Base-by-base conservation (phyloP, 2,888 invertebrate genomes). In the Halictus quadricinctus region DNA sequence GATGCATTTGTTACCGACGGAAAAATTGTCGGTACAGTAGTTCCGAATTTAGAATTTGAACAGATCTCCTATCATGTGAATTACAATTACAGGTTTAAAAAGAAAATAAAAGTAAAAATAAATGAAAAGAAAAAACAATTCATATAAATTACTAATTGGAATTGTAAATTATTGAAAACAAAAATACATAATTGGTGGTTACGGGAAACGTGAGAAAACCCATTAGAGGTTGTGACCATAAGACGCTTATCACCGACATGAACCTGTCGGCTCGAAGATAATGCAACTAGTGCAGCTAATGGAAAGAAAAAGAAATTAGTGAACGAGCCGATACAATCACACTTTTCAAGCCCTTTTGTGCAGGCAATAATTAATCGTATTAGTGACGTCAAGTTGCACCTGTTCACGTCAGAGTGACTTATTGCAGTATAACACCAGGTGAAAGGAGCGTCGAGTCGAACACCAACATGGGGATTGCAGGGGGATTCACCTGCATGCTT, bases 281-380 rank as follows among this genome's bases (percentile, higher is more conserved):
- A 69, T 54, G 5, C n/a, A 36, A 41, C 46, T 75, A 66, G 36
- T 72, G 41, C 50, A 29, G 58, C 50, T 78, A 81, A 81, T 72
- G 50, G 58, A 81, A 76, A 50, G 60, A 43, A 54, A 50, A 50
- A 74, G 79, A 41, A 76, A 81, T 84, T 76, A 76, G 43, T 36
- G 15, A 50, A 13, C 48, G 21, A 69, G 15, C 29, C 58, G 29
- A 46, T 60, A 21, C 10, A 69, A 36, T 29, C 69, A 54, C 69
- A 64, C 6, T 43, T 73, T 43, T 4, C 18, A 13, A 64, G 0
- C n/a, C 18, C 50, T 74, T 79, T 43, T 43, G 10, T 73, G 46
- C 58, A n/a, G 54, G 18, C 54, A 74, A 64, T 83, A 89, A 86
- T 85, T 86, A 82, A 86, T 82, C 73, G 77, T 72, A 86, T 84